phyloP scores from a whole-genome alignment of 2,888 invertebrate species.

The Drosophila conformis region DNA sequence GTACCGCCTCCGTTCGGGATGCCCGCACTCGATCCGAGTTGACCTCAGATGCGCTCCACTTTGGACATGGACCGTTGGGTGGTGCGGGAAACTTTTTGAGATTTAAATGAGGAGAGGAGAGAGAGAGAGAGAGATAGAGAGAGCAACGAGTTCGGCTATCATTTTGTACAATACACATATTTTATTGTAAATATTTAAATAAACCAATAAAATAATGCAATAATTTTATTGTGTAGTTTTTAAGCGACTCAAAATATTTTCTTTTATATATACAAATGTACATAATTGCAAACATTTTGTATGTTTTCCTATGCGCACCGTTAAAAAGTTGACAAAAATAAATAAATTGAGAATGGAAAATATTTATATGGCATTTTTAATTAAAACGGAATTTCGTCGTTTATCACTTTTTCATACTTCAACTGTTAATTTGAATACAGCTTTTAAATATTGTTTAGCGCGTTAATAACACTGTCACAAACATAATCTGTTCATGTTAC shows the following conservation, averaged over 20 bases:
- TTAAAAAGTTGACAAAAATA: conserved; percentile 49
- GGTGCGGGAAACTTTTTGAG: conserved; percentile 63
- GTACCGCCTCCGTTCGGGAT: conserved; percentile 72
- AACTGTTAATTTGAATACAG: background rate
- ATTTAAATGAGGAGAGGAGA: conserved; percentile 46
- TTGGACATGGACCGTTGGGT: conserved; percentile 82
- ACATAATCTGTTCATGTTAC: background rate
- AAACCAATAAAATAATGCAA: conserved; percentile 36
- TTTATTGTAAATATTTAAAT: conserved; percentile 72
- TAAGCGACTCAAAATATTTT: conserved; percentile 45
- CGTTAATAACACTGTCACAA: background rate
- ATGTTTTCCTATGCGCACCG: conserved; percentile 49
- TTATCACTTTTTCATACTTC: background rate
- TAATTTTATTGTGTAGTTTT: conserved; percentile 45
- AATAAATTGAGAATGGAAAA: conserved; percentile 29
- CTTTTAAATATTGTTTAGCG: background rate
- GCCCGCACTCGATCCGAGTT: conserved; percentile 81
- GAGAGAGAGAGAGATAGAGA: background rate
- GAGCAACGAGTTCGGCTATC: conserved; percentile 10
- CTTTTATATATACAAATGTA: conserved; percentile 11
- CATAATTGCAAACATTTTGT: conserved; percentile 36
- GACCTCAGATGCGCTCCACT: conserved; percentile 81
- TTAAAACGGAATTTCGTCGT: background rate
- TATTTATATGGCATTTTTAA: background rate
- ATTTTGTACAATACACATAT: conserved; percentile 51